Evolutionary conservation across 2,113 vertebrate genomes (phyloP).

Genomic region (Lynx canadensis): DNA sequence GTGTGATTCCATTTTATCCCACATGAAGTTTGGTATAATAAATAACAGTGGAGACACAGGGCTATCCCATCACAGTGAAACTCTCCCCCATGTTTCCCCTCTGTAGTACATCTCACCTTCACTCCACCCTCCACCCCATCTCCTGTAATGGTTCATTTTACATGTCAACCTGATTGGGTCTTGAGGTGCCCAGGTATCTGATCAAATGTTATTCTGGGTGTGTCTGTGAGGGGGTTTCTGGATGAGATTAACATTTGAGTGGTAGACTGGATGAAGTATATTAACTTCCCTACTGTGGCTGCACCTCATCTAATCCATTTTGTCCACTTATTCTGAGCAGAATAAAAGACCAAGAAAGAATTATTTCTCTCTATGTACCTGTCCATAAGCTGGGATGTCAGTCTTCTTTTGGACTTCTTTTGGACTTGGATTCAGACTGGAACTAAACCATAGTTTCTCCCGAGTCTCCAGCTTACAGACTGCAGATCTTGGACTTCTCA

Average conservation of each 20-base stretch:
- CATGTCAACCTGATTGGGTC: background rate
- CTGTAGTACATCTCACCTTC: background rate
- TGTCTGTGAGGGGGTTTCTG: background rate
- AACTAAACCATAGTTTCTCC: background rate
- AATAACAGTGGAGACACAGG: background rate
- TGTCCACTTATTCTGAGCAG: background rate
- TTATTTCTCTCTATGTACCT: background rate
- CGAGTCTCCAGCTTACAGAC: background rate
- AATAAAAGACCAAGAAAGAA: background rate
- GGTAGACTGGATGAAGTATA: background rate
- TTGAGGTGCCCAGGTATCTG: background rate
- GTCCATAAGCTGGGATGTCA: background rate
- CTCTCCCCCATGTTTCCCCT: background rate
- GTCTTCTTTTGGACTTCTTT: background rate
- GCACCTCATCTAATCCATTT: background rate
- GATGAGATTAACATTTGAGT: background rate
- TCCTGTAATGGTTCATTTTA: background rate
- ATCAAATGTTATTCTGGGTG: background rate
- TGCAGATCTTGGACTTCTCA: background rate
- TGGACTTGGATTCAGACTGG: no score
- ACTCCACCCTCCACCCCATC: background rate
- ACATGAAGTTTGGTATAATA: background rate
- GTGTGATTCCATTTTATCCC: background rate
- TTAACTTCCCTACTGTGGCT: rapidly evolving
- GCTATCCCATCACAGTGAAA: background rate